Evolutionary conservation across 2,888 invertebrate species (phyloP).

Genomic region (Terebella lapidaria): DNA sequence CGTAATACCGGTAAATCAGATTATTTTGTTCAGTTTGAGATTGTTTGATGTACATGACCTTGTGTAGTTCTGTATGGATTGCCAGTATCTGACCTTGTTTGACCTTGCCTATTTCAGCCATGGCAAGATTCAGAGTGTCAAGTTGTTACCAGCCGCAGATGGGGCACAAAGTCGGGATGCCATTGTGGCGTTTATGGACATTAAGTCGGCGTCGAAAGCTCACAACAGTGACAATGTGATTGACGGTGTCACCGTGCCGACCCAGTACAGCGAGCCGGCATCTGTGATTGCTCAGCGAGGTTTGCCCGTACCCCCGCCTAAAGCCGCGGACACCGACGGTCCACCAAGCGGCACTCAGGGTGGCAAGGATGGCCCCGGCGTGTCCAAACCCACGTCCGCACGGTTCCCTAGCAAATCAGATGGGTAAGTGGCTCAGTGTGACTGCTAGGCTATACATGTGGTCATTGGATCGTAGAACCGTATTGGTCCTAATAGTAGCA

Average conservation of each 20-base stretch:
- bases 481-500: too few species aligned
- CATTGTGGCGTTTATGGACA: slow-evolving; percentile 75
- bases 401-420: not conserved
- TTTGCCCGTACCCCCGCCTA: too few species aligned
- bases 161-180: slow-evolving; percentile 30
- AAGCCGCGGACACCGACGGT: not conserved
- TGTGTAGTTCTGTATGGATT: not conserved
- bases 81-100: not conserved
- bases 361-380: too few species aligned
- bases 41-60: too few species aligned
- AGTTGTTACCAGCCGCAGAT: slow-evolving; percentile 66
- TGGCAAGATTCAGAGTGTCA: slow-evolving; percentile 96
- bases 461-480: too few species aligned
- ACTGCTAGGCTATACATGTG: too few species aligned
- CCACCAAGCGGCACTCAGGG: too few species aligned
- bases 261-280: slow-evolving; percentile 79
- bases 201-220: slow-evolving; percentile 91
- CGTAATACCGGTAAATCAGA: too few species aligned
- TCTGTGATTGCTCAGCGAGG: slow-evolving; percentile 23
- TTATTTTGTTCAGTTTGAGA: too few species aligned
- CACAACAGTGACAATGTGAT: slow-evolving; percentile 84
- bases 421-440: too few species aligned
- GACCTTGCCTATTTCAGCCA: slow-evolving; percentile 65
- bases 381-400: not conserved
- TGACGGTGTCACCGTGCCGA: slow-evolving; percentile 69